Conservation (phyloP, 2,113 vertebrate species). For the Crotophaga sulcirostris region DNA sequence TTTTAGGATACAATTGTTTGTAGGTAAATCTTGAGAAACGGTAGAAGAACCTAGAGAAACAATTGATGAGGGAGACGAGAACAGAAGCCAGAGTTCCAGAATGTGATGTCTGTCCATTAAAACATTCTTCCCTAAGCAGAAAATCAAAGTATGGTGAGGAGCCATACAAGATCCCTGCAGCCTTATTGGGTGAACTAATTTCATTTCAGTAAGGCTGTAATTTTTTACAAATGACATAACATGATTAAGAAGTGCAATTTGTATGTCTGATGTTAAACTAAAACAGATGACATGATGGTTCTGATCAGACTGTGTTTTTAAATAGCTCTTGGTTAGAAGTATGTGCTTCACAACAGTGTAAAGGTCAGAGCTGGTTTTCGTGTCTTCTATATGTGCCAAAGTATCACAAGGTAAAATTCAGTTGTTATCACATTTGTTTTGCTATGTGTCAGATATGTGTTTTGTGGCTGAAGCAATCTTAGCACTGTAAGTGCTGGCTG, state of each 20-base stretch:
- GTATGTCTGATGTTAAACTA: constrained; percentile 28
- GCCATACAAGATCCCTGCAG: not conserved
- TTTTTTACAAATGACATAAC: constrained; percentile 43
- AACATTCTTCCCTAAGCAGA: not conserved
- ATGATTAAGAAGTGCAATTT: constrained; percentile 36
- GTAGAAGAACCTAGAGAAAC: not conserved
- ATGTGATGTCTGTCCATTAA: not conserved
- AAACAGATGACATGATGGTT: constrained; percentile 24
- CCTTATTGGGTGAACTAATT: constrained; percentile 31
- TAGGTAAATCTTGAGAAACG: not conserved
- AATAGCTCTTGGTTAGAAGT: constrained; percentile 39
- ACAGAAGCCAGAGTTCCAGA: not conserved
- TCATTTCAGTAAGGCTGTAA: constrained; percentile 9
- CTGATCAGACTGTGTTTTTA: constrained; percentile 35
- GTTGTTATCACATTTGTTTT: constrained; percentile 35
- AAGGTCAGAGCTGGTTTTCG: constrained; percentile 42
- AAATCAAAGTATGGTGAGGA: not conserved
- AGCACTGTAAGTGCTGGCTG: not conserved
- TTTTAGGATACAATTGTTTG: not conserved
- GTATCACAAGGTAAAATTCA: constrained; percentile 43
- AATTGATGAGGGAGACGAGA: not conserved
- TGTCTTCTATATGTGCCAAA: not conserved
- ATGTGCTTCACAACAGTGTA: not conserved
- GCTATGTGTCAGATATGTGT: constrained; percentile 1
- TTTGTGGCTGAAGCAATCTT: not conserved